Conservation (phyloP, 2,797 vertebrate species). For the Ptychadena robeensis region DNA sequence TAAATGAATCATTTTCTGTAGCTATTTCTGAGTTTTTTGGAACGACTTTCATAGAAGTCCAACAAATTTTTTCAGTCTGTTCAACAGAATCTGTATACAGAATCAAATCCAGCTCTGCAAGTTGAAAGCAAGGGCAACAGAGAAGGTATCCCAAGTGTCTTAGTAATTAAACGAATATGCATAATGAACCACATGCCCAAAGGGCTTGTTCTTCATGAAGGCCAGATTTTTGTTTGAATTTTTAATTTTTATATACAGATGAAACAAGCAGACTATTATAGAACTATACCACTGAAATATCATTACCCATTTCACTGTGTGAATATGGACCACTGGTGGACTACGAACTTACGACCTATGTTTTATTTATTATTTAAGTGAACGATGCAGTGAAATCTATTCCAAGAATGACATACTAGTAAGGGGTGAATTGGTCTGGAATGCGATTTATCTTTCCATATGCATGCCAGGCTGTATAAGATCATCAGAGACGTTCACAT, state of each 20-base stretch:
- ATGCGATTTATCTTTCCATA: conserved; percentile 3
- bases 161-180: conserved; percentile 84
- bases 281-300: conserved; percentile 59
- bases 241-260: conserved; percentile 86
- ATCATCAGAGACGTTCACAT: neutral
- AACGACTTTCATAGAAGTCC: conserved; percentile 57
- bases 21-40: conserved; percentile 1
- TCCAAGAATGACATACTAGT: conserved; percentile 7
- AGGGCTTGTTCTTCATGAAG: conserved; percentile 80
- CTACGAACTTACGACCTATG: conserved; percentile 34
- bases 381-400: conserved; percentile 60
- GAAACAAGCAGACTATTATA: conserved; percentile 75
- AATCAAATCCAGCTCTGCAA: conserved; percentile 76
- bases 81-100: conserved; percentile 71
- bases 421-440: conserved; percentile 4
- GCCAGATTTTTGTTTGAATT: conserved; percentile 86
- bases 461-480: neutral
- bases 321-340: conserved; percentile 40
- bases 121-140: conserved; percentile 80
- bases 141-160: conserved; percentile 78
- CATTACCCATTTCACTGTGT: conserved; percentile 29
- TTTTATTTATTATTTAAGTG: conserved; percentile 33
- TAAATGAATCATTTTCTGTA: too few species aligned
- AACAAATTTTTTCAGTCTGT: conserved; percentile 63
- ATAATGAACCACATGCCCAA: conserved; percentile 85